Base-by-base conservation (phyloP, 2,113 vertebrate species). In the Piprites chloris region DNA sequence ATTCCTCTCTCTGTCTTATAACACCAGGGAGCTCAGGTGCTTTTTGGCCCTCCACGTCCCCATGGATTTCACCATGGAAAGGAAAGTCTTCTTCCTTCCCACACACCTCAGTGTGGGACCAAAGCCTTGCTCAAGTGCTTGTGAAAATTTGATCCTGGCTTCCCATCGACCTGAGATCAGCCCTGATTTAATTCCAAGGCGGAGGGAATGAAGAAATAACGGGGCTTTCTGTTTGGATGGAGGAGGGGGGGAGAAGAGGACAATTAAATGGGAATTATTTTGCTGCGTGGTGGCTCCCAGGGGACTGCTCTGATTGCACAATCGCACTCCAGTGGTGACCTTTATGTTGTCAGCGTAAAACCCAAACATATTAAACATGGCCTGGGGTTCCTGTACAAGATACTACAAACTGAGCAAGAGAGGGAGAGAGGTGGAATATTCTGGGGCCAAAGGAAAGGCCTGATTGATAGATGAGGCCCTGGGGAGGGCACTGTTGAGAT, bases 301-400 rank as follows among this genome's bases (percentile, higher is more conserved):
- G 81, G 93, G 96, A 58, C 44, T 5, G 61, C 72, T 90, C 88
- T 66, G 93, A 68, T 85, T 87, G 72, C 49, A 5, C 65, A 95
- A 96, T 87, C 93, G 72, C 8, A 85, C 73, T 78, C 32, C 21
- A 92, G 52, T 4, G 8, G 17, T 93, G 96, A 96, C 95, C 95
- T 96, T 86, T 16, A 9, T 3, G 68, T 94, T 96, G 96, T 93
- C 83, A 24, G 52, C 6, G 55, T 10, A 75, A 93, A 97, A 96
- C 18, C 6, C 92, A 97, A 97, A 92, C 95, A 96, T 86, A 95
- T 96, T 96, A 95, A 97, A 95, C 95, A 84, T 6, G 96, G 68
- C 88, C 73, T 39, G 53, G 76, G 61, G 93, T 97, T 97, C 96
- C 95, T 96, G 96, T 95, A 85, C 96, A 78, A 93, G 96, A 96